Base-by-base conservation (phyloP, 2,113 vertebrate species). In the Cheirogaleus medius region DNA sequence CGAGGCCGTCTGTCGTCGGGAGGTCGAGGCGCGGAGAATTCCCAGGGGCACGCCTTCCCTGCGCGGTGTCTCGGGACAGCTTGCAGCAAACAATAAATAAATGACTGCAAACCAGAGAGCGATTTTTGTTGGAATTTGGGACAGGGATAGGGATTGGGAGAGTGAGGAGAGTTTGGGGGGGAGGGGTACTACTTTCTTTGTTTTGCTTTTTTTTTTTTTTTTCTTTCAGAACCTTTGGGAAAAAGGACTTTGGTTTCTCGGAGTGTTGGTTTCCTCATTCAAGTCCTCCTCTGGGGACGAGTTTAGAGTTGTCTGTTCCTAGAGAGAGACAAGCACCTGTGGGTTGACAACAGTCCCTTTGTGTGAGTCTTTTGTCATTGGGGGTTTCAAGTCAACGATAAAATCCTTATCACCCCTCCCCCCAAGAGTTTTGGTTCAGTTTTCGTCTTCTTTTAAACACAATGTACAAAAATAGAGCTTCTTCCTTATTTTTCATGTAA, bases 381-480 rank as follows among this genome's bases (percentile, higher is more conserved):
- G 96, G 92, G 94, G 92, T 95, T 99, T 99, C 98, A 98, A 99
- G 99, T 98, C 99, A 98, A 98, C 98, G 98, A 98, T 98, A 97
- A 98, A 69, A 98, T 98, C 98, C 98, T 98, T 96, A 98, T 97
- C 97, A 91, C 96, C 98, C 98, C 98, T 97, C 98, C 98, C 98
- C 98, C 98, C 97, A 97, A 98, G 97, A 98, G 96, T 99, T 98
- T 98, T 97, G 98, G 98, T 98, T 98, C 98, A 98, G 98, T 98
- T 98, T 99, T 98, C 98, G 97, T 98, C 98, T 98, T 98, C 98
- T 98, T 98, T 98, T 95, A 98, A 99, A 98, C 98, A 99, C 98
- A 98, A 99, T 99, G 98, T 99, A 99, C 99, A 99, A 99, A 99
- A 99, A 99, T 99, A 99, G 98, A 99, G 97, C 98, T 98, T 99